Evolutionary conservation across 2,888 invertebrate genomes (phyloP), one percentile per base, ranked within the genome.

Genomic region (Acleris emargana): DNA sequence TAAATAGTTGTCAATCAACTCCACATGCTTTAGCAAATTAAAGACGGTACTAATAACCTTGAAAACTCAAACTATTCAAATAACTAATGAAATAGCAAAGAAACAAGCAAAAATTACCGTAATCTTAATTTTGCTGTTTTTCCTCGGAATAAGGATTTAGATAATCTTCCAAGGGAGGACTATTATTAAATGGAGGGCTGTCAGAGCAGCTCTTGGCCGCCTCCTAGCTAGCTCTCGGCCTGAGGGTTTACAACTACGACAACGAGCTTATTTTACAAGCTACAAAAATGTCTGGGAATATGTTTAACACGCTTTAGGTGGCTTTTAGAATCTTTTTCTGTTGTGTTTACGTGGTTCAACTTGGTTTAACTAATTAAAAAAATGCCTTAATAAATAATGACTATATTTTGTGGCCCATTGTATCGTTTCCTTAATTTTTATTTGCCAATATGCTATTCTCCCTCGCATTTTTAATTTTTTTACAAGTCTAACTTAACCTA

Each of bases 121-220:
- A 2, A 17, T 47, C n/a, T 53, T 17, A 45, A 20, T 18, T 43
- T 43, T 22, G 17, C 11, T 28, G 53, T 53, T 64, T 42, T 64
- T 17, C 50, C 43, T 13, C 47, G 17, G 66, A 66, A 66, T 66
- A 66, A 11, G 57, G n/a, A 74, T 62, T 74, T 78, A 86, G 91
- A 90, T 91, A 88, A 91, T 91, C 91, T 89, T 79, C 81, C 71
- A 49, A 73, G 78, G 75, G 79, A 81, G 80, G 79, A 87, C 90
- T 89, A 86, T 88, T 88, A 91, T 91, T 91, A 91, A 87, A 89
- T 84, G 76, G 80, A 82, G 83, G 83, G 83, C 87, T 87, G 88
- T 88, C 89, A 84, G 84, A 79, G 77, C 75, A 76, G 76, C 79
- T 77, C 76, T 77, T 72, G 75, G 81, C 81, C 77, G 77, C 78